These are phyloP conservation scores for Eulemur rufifrons DNA, from an alignment of 2,113 vertebrate genomes.

Conservation along the genomic window DNA sequence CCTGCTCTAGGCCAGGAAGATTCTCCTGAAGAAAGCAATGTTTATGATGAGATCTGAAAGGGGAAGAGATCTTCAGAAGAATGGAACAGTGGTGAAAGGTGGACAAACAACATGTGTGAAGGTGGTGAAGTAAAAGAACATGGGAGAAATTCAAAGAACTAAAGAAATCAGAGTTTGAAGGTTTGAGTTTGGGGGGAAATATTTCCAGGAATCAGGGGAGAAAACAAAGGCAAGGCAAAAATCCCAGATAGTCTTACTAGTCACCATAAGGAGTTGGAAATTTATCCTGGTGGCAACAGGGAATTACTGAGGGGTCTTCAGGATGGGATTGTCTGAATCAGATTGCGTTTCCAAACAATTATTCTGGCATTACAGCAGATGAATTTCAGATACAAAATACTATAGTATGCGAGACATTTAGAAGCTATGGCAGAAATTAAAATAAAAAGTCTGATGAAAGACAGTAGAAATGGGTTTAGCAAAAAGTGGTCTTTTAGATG, in stretches of 20 bases:
- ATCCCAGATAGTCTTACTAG: background rate
- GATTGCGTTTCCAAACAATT: background rate
- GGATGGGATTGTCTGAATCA: background rate
- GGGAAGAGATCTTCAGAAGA: background rate
- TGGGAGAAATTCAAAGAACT: background rate
- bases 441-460: background rate
- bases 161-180: background rate
- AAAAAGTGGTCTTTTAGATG: background rate
- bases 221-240: background rate
- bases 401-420: background rate
- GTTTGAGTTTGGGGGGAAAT: background rate
- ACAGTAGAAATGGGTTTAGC: background rate
- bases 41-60: background rate
- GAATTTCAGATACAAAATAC: background rate
- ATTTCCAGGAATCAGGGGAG: background rate
- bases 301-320: background rate
- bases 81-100: background rate
- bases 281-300: background rate
- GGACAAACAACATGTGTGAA: background rate
- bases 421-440: background rate
- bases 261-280: background rate
- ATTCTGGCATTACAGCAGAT: background rate
- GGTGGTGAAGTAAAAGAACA: background rate
- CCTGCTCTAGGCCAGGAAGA: background rate
- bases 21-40: background rate